Evolutionary conservation across 1,140 invertebrate species (phyloP).

Genomic region (Orussus abietinus): DNA sequence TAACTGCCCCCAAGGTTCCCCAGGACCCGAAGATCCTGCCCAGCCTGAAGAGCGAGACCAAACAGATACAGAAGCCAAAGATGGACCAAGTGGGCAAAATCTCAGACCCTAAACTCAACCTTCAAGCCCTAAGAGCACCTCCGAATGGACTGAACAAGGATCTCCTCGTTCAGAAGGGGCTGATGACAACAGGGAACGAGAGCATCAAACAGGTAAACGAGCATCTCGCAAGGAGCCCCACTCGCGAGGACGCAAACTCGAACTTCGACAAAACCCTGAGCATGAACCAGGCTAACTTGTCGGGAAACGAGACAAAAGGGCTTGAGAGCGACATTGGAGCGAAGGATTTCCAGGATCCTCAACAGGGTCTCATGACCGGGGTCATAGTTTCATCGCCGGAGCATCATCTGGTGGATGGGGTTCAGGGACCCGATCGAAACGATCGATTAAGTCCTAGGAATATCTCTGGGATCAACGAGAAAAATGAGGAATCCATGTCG

Average conservation of each 20-base stretch:
- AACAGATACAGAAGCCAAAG: slow-evolving; percentile 33
- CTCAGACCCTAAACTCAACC: slow-evolving; percentile 32
- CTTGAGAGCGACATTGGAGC: too few species aligned
- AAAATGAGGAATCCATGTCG: too few species aligned
- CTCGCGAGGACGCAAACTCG: slow-evolving; percentile 11
- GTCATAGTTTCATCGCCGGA: too few species aligned
- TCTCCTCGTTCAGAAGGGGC: slow-evolving; percentile 28
- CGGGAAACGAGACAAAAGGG: too few species aligned
- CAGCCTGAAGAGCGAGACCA: slow-evolving; percentile 24
- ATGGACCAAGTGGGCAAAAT: slow-evolving; percentile 41
- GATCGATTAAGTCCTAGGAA: too few species aligned
- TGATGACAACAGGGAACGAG: slow-evolving; percentile 31
- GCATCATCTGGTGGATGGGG: too few species aligned
- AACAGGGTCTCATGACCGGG: too few species aligned
- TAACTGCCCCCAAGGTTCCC: slow-evolving; percentile 17
- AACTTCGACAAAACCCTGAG: slow-evolving; percentile 27
- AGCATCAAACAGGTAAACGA: slow-evolving; percentile 28
- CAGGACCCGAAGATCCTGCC: slow-evolving; percentile 25
- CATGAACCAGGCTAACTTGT: slow-evolving; percentile 41
- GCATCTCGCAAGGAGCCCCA: slow-evolving; percentile 9
- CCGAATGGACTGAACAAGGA: slow-evolving; percentile 38
- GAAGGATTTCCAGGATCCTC: too few species aligned
- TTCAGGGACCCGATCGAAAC: too few species aligned
- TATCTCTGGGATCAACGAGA: too few species aligned
- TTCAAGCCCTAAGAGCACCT: slow-evolving; percentile 28